These are phyloP conservation scores for Notothenia rossii DNA, from an alignment of 2,113 vertebrate species.

Conservation along the genomic window DNA sequence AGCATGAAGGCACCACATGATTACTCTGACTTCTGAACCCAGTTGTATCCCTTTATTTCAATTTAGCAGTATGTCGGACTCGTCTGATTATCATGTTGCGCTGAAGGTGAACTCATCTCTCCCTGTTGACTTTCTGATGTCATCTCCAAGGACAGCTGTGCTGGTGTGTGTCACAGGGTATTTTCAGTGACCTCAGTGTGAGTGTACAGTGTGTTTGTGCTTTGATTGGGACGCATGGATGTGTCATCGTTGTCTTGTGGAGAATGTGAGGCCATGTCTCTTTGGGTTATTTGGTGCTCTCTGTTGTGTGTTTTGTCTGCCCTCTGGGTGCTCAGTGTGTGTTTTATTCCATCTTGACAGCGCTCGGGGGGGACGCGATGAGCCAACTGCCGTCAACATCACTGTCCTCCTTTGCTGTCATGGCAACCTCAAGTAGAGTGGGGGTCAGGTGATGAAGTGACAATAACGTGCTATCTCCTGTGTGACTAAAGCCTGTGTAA, in stretches of 20 bases:
- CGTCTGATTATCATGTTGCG: slow-evolving; percentile 14
- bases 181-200: slow-evolving; percentile 77
- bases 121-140: slow-evolving; percentile 75
- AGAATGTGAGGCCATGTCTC: slow-evolving; percentile 58
- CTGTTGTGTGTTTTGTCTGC: not conserved
- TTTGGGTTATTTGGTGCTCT: slow-evolving; percentile 23
- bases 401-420: slow-evolving; percentile 35
- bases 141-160: slow-evolving; percentile 66
- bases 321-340: slow-evolving; percentile 26
- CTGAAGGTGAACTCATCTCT: slow-evolving; percentile 73
- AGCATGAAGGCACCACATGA: not conserved
- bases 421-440: slow-evolving; percentile 43
- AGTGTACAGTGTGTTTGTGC: slow-evolving; percentile 55
- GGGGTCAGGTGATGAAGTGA: slow-evolving; percentile 57
- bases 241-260: slow-evolving; percentile 68
- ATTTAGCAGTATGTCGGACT: slow-evolving; percentile 1
- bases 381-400: slow-evolving; percentile 52
- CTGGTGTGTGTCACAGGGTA: slow-evolving; percentile 76
- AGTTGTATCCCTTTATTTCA: slow-evolving; percentile 11
- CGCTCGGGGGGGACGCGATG: slow-evolving; percentile 16
- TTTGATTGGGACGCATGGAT: slow-evolving; percentile 55
- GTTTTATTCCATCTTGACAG: slow-evolving; percentile 34
- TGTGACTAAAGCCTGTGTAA: slow-evolving; percentile 48
- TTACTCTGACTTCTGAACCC: not conserved
- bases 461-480: slow-evolving; percentile 61